Conservation (phyloP, 2,797 vertebrate species). For the Agapornis canus region DNA sequence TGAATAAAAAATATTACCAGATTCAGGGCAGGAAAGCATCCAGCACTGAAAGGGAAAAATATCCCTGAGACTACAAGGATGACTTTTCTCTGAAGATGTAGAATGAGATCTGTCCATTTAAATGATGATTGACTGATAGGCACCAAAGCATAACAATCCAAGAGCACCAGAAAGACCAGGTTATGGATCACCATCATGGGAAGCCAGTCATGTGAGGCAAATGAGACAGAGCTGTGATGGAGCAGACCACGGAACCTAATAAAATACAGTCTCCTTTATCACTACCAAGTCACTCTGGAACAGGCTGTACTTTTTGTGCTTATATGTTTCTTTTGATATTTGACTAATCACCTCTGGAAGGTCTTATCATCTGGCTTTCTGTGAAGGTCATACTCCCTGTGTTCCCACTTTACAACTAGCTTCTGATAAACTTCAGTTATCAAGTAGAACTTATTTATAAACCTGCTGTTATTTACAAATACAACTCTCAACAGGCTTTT, state of each 20-base stretch:
- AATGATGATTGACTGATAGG: fast-evolving
- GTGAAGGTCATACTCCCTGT: not conserved
- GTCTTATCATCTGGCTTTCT: not conserved
- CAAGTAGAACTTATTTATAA: not conserved
- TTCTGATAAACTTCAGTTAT: not conserved
- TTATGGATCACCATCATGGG: not conserved
- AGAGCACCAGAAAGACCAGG: not conserved
- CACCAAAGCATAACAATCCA: not conserved
- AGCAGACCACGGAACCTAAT: fast-evolving
- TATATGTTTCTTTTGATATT: not conserved
- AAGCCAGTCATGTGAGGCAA: not conserved
- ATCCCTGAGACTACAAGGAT: not conserved
- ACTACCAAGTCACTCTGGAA: not conserved
- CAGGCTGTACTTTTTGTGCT: not conserved
- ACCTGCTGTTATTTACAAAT: not conserved
- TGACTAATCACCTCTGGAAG: not conserved
- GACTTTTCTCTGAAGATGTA: not conserved
- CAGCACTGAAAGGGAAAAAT: not conserved
- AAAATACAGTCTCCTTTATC: not conserved
- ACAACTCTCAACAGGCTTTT: not conserved
- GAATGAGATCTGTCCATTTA: not conserved
- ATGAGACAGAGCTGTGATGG: not conserved
- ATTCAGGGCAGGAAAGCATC: fast-evolving
- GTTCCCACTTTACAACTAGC: not conserved
- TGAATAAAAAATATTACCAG: not conserved